phyloP scores from a whole-genome alignment of 2,888 invertebrate species.

The Notodonta ziczac region DNA sequence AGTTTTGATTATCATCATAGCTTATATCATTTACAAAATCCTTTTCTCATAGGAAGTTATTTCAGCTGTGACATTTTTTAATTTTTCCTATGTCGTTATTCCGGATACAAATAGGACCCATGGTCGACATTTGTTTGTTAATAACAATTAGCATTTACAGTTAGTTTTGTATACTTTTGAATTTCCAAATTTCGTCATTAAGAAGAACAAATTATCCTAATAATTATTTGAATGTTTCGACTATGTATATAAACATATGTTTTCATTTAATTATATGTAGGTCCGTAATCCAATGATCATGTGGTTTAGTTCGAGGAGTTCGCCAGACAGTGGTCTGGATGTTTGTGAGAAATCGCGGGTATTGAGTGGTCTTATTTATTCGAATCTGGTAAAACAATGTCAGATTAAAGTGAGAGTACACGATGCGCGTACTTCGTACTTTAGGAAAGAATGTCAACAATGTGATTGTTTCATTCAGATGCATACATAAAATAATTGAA shows the following conservation, averaged over 20 bases:
- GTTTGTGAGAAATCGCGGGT: too few relatives aligned
- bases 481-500: constrained; percentile 31
- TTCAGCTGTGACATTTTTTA: not conserved
- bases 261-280: constrained; percentile 3
- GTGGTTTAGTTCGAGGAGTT: not conserved
- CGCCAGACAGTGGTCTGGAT: not conserved
- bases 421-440: not conserved
- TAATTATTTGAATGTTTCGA: constrained; percentile 1
- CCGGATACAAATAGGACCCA: not conserved
- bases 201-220: not conserved
- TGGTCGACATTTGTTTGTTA: not conserved
- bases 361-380: too few relatives aligned
- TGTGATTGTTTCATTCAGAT: constrained; percentile 36
- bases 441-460: constrained; percentile 33
- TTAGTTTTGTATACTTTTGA: not conserved
- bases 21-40: not conserved
- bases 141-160: not conserved
- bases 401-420: not conserved
- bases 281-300: not conserved
- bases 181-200: not conserved
- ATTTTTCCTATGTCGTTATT: not conserved
- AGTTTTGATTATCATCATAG: not conserved
- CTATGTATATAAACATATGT: constrained; percentile 6
- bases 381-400: not conserved
- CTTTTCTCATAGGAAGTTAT: not conserved